phyloP scores from a whole-genome alignment of 2,888 invertebrate genomes.

The Acleris laterana region DNA sequence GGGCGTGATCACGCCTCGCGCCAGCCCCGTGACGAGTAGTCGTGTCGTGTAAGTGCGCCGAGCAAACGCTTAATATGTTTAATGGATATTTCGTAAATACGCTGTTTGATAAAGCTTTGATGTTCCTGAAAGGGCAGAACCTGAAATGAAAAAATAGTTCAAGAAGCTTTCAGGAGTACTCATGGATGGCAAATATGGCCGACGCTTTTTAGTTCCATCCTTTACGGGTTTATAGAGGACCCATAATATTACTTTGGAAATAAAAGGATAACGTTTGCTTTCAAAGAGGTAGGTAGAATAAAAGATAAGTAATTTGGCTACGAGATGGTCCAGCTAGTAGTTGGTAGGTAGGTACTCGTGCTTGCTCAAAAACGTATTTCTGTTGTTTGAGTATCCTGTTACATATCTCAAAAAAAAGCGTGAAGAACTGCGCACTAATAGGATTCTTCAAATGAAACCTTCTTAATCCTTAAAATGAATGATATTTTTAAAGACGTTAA shows the following conservation, averaged over 20 bases:
- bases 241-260: not conserved
- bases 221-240: too few relatives aligned
- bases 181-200: not conserved
- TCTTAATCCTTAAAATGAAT: not conserved
- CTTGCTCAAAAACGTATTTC: too few relatives aligned
- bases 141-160: not conserved
- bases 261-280: conserved; percentile 1
- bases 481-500: conserved; percentile 6
- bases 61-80: conserved; percentile 22
- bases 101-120: not conserved
- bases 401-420: conserved; percentile 1
- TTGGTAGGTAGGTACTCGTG: too few relatives aligned
- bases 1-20: conserved; percentile 58
- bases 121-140: not conserved
- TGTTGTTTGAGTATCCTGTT: conserved; percentile 3
- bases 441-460: too few relatives aligned
- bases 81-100: conserved; percentile 27
- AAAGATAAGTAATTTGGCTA: conserved; percentile 18
- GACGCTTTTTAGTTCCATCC: not conserved
- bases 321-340: conserved; percentile 13
- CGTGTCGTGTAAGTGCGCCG: conserved; percentile 29
- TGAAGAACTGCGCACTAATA: not conserved
- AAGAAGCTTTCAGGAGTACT: conserved; percentile 2
- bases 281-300: conserved; percentile 4
- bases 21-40: conserved; percentile 48